Evolutionary conservation across 2,797 vertebrate species (phyloP).

Genomic region (Eupleurogrammus muticus): DNA sequence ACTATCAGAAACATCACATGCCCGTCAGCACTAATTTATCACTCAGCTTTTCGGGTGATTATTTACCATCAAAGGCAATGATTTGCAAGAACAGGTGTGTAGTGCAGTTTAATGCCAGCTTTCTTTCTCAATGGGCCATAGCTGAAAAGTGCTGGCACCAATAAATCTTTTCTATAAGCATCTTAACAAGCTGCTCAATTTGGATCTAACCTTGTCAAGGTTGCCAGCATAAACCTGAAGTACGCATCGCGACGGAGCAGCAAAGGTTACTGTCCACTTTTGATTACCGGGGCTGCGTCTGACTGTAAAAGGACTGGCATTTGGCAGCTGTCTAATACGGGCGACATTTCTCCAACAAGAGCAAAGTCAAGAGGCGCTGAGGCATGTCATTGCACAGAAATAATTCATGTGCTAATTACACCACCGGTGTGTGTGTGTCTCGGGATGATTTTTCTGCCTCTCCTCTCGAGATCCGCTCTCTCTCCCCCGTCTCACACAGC

Average conservation of each 20-base stretch:
- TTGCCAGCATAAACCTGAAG: conserved; percentile 50
- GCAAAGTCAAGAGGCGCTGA: conserved; percentile 75
- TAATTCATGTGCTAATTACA: conserved; percentile 84
- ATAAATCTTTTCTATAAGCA: conserved; percentile 50
- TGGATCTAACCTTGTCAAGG: conserved; percentile 70
- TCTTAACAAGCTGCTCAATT: conserved; percentile 70
- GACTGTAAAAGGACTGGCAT: conserved; percentile 60
- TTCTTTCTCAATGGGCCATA: conserved; percentile 35
- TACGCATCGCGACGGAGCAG: conserved; percentile 29
- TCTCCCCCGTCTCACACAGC: conserved; percentile 61
- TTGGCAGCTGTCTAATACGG: conserved; percentile 76
- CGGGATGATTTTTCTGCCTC: conserved; percentile 65
- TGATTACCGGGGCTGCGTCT: conserved; percentile 61
- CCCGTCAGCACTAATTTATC: conserved; percentile 38
- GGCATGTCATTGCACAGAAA: conserved; percentile 76
- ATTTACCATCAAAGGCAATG: conserved; percentile 52
- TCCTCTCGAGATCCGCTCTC: conserved; percentile 59
- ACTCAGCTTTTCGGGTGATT: conserved; percentile 27
- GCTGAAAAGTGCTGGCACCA: conserved; percentile 38
- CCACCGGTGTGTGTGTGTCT: conserved; percentile 72
- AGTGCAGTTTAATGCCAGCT: conserved; percentile 50
- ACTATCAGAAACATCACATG: conserved; percentile 23
- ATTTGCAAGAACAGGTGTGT: conserved; percentile 55
- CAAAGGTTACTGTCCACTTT: conserved; percentile 65
- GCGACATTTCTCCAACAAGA: conserved; percentile 71